Evolutionary conservation across 2,797 vertebrate species (phyloP), one percentile per base, ranked within the genome.

Genomic region (Neomorphus geoffroyi): DNA sequence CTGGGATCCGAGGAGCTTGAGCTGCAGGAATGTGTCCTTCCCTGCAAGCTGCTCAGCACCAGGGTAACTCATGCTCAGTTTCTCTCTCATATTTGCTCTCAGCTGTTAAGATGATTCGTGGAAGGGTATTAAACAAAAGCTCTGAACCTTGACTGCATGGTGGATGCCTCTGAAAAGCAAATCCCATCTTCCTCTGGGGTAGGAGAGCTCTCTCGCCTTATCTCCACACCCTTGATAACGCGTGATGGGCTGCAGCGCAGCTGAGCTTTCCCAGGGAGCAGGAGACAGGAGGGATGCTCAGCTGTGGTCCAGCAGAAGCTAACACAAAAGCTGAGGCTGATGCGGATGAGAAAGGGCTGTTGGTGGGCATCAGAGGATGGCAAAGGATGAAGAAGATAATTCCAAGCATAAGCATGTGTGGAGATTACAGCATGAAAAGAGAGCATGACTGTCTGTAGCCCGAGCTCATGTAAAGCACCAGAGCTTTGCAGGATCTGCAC

Each of bases 211-310:
- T 35, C 39, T 4, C 6, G 43, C 5, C 16, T 39, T 9, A 16
- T 11, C 77, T 14, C 54, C 45, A 4, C 0, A 0, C 8, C 35
- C 21, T 35, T 19, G 24, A 9, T 13, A 23, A 12, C 0, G 3
- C 3, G 33, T 6, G 46, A 35, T 11, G 72, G 50, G 64, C 16
- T 61, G 26, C 46, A 9, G 70, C 0, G 5, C 1, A 4, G 7
- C 10, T 21, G 1, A 23, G 30, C 50, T 41, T 51, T 21, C 41
- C n/a, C 65, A 11, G 50, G 69, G 46, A 43, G 19, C 7, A 11
- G 1, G 33, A 70, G 66, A 13, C 32, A 11, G 33, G 1, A 37
- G 48, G 1, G 22, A 3, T 1, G 2, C 18, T 15, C 8, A 7
- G 2, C 4, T 2, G 3, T 7, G 35, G 32, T 9, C 64, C 90